Conservation (phyloP, 2,888 invertebrate species). For the Operophtera brumata region DNA sequence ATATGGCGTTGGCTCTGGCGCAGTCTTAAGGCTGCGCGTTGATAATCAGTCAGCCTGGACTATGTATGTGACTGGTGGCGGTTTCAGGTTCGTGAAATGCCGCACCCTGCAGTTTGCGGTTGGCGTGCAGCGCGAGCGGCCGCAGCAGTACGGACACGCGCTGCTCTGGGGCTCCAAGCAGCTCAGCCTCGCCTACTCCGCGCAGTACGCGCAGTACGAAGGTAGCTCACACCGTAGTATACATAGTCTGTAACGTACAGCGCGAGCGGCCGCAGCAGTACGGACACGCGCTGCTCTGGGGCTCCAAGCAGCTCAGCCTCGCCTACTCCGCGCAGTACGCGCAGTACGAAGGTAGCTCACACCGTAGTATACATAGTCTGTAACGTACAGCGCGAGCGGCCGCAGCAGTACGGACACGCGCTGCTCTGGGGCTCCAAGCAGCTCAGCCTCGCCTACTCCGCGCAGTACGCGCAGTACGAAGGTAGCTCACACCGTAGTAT, state of each 20-base stretch:
- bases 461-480: constrained; percentile 95
- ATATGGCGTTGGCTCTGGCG: no score
- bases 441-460: constrained; percentile 93
- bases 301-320: constrained; percentile 95
- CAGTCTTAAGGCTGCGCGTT: no score
- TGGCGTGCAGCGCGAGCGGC: constrained; percentile 92
- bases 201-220: constrained; percentile 95
- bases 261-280: constrained; percentile 96
- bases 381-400: constrained; percentile 93
- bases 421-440: constrained; percentile 98
- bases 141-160: constrained; percentile 95
- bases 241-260: no score
- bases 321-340: constrained; percentile 96
- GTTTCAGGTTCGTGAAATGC: constrained; percentile 91
- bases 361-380: no score
- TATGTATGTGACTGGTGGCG: not conserved
- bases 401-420: constrained; percentile 95
- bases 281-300: constrained; percentile 97
- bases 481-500: no score
- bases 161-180: constrained; percentile 98
- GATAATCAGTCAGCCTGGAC: no score
- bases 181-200: constrained; percentile 93
- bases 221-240: no score
- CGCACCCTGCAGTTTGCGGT: constrained; percentile 92
- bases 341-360: constrained; percentile 90